Evolutionary conservation across 2,797 vertebrate species (phyloP), one percentile per base, ranked within the genome.

Genomic region (Philypnodon macrostomus): DNA sequence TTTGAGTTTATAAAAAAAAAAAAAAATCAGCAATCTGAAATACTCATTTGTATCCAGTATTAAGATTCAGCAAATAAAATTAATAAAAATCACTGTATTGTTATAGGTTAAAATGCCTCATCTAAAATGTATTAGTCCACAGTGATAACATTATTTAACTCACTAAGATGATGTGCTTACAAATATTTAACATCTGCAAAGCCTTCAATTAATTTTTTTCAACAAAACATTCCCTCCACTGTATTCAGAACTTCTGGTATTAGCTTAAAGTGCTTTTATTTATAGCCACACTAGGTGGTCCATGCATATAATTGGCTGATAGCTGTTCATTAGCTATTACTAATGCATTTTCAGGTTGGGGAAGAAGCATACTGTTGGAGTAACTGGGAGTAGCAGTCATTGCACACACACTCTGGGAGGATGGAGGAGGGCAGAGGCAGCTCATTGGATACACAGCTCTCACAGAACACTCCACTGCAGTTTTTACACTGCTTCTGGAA

Each of bases 351-450:
- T 92, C 90, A 97, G 2, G 90, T 69, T 0, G 94, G 93, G 0
- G 90, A 92, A 15, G 79, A 85, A 0, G 89, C 91, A 12, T 96
- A 97, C 15, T 94, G 92, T 57, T 92, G 90, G 31, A 97, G 90
- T 14, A 97, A 64, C 34, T 11, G 80, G 3, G 83, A 14, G 56
- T 93, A 92, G 72, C 96, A 98, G 37, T 75, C 24, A 1, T 82
- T 75, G 54, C 96, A 98, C 29, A 97, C 94, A 0, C 64, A 79
- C 79, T 94, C 90, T 0, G 94, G 95, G 53, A 92, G 85, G 54
- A 97, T 96, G 58, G 93, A 97, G 11, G 95, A 96, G 0, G 95
- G 93, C 4, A 97, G 79, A 1, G 95, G 96, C 69, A 95, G 86
- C 81, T 95, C 88, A 0, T 94, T 88, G 5, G 67, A 75, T 0